Conservation (phyloP, 1,140 invertebrate species). For the Chrysomallon squamiferum region DNA sequence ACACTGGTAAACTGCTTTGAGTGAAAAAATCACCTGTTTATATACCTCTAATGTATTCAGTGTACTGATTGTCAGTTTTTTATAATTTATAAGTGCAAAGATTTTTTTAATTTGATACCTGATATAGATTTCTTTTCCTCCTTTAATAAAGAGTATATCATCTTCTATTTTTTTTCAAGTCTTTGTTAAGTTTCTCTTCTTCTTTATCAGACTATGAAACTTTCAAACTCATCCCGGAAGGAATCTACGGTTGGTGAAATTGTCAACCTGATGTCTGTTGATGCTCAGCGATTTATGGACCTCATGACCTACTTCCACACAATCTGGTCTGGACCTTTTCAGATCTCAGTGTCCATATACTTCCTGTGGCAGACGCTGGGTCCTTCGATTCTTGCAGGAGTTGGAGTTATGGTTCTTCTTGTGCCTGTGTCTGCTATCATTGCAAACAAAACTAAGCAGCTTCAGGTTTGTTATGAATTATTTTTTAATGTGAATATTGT, state of each 20-base stretch:
- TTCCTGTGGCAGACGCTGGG: conserved; percentile 84
- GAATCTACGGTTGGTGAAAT: conserved; percentile 70
- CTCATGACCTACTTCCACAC: conserved; percentile 83
- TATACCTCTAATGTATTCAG: too few relatives aligned
- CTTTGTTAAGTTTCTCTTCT: too few relatives aligned
- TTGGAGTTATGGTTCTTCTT: conserved; percentile 63
- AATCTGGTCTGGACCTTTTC: conserved; percentile 95
- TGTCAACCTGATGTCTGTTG: conserved; percentile 69
- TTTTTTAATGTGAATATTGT: too few relatives aligned
- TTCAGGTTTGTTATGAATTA: conserved; percentile 69
- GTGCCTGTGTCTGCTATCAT: conserved; percentile 82
- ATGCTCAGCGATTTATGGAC: conserved; percentile 66
- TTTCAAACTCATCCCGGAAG: conserved; percentile 58
- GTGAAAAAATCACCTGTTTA: too few relatives aligned
- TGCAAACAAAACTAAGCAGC: conserved; percentile 75
- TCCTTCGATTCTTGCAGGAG: conserved; percentile 60
- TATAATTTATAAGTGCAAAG: too few relatives aligned
- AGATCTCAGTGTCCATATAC: conserved; percentile 85
- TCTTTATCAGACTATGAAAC: conserved; percentile 46
- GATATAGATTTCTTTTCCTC: too few relatives aligned
- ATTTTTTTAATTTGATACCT: too few relatives aligned
- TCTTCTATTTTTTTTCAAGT: too few relatives aligned
- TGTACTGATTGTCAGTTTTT: too few relatives aligned
- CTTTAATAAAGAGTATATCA: too few relatives aligned
- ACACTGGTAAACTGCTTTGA: too few relatives aligned